phyloP scores from a whole-genome alignment of 2,113 vertebrate species.

The Aix galericulata region DNA sequence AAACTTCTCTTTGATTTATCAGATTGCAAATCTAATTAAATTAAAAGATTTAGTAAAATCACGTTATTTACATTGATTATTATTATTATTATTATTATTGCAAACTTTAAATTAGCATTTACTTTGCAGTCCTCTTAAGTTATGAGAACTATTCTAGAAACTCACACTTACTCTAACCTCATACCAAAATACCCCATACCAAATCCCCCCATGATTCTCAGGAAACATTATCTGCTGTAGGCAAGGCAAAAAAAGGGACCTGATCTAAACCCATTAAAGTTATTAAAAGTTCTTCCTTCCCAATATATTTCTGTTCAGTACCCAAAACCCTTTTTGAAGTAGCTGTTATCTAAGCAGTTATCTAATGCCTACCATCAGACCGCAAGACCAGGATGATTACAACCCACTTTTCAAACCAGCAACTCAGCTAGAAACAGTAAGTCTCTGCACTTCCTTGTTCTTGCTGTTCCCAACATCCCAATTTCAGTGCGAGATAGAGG shows the following conservation, averaged over 20 bases:
- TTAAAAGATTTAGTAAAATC: background rate
- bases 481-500: background rate
- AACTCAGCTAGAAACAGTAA: background rate
- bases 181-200: background rate
- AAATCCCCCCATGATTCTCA: background rate
- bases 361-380: background rate
- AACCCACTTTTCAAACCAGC: background rate
- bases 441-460: background rate
- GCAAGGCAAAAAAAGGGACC: background rate
- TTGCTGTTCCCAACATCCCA: background rate
- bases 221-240: background rate
- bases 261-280: background rate
- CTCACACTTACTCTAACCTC: background rate
- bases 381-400: background rate
- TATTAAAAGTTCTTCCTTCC: background rate
- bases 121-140: background rate
- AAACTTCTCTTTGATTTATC: background rate
- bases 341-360: background rate
- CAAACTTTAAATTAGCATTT: background rate
- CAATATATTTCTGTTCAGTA: background rate
- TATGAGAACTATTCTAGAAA: background rate
- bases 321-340: background rate
- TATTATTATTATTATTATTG: background rate
- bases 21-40: background rate
- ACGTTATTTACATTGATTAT: background rate